Percentiles rank a stretch among this genome's conserved stretches.
Evolutionary conservation across 2,113 vertebrate genomes (phyloP).

Genomic region (Cygnus atratus): DNA sequence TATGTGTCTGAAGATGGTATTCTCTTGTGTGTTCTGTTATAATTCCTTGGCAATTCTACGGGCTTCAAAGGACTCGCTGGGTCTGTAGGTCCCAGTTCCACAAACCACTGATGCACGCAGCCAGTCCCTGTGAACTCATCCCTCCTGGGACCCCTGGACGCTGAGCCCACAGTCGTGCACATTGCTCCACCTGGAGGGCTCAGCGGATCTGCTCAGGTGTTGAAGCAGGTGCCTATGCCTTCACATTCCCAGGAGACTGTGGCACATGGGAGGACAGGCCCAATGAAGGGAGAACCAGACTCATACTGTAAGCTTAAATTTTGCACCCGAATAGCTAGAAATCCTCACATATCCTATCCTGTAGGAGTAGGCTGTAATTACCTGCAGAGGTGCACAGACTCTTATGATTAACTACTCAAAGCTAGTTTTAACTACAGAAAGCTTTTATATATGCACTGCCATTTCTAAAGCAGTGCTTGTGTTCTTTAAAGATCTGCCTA

Average conservation of each 20-base stretch:
- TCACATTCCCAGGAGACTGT: fast-evolving
- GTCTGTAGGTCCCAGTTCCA: neutral
- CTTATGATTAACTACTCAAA: neutral
- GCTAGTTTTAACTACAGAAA: neutral
- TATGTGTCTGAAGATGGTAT: neutral
- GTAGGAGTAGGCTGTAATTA: neutral
- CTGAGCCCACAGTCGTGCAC: neutral
- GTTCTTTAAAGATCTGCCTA: neutral
- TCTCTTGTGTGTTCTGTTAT: neutral
- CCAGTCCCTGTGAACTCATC: neutral
- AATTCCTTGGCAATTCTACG: neutral
- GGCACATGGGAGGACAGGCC: neutral
- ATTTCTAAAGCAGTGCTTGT: neutral
- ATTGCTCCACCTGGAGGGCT: neutral
- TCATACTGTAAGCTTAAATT: too few species aligned
- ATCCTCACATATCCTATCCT: neutral
- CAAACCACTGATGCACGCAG: neutral
- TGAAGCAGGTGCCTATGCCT: neutral
- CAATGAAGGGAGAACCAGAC: neutral
- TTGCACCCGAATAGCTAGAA: neutral
- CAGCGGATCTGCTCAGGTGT: neutral
- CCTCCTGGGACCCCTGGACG: neutral
- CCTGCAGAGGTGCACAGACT: neutral
- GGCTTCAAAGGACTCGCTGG: neutral
- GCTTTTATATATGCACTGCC: neutral